phyloP scores from a whole-genome alignment of 2,797 vertebrate genomes.

The Aulostomus chinensis region DNA sequence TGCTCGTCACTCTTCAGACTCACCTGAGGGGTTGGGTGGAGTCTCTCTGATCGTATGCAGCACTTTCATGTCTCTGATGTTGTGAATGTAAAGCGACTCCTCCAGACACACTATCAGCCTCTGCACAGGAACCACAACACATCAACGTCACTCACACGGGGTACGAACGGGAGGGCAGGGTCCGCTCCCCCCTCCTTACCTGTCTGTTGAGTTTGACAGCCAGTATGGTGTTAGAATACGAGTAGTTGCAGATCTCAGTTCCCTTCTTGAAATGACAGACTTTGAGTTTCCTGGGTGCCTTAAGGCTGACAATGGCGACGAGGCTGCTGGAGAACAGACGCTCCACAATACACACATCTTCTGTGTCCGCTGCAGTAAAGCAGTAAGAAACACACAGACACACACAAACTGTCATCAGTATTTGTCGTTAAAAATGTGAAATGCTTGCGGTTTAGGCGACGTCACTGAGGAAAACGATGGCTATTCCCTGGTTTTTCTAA shows the following conservation, averaged over 20 bases:
- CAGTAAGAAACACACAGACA: slow-evolving; percentile 15
- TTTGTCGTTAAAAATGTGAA: no score
- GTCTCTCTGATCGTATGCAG: slow-evolving; percentile 98
- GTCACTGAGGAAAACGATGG: no score
- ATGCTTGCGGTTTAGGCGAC: no score
- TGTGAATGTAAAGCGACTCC: slow-evolving; percentile 99
- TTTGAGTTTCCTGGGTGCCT: slow-evolving; percentile 97
- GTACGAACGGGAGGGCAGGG: no score
- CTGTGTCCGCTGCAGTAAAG: slow-evolving; percentile 92
- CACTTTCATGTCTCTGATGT: slow-evolving; percentile 99
- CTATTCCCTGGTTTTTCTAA: no score
- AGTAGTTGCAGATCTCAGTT: slow-evolving; percentile 99
- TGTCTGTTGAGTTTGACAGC: slow-evolving; percentile 98
- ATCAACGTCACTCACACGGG: no score
- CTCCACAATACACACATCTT: slow-evolving; percentile 98
- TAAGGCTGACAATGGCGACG: slow-evolving; percentile 98
- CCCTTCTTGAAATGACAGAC: slow-evolving; percentile 99
- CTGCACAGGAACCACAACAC: slow-evolving; percentile 64
- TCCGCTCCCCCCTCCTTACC: no score
- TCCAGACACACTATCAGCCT: slow-evolving; percentile 98
- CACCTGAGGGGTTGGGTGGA: slow-evolving; percentile 96
- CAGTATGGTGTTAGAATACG: slow-evolving; percentile 98
- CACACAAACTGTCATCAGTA: not conserved
- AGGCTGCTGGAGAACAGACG: slow-evolving; percentile 96
- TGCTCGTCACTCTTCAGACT: slow-evolving; percentile 16